Conservation (phyloP, 2,113 vertebrate species). For the Rhea americana region DNA sequence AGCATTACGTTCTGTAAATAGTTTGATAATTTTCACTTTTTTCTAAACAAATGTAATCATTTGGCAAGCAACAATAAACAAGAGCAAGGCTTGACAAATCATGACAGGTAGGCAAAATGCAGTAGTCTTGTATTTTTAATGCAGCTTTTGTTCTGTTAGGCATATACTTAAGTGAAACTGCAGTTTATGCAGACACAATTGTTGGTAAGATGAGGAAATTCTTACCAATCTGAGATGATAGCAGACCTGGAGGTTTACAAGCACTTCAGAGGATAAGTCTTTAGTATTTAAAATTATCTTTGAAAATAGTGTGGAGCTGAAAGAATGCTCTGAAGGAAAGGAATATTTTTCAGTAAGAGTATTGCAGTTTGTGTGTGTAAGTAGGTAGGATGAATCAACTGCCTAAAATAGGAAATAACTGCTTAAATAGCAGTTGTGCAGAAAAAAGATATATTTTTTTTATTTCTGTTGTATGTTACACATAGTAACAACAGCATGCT, state of each 20-base stretch:
- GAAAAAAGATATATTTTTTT: not conserved
- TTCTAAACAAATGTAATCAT: not conserved
- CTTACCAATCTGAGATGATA: not conserved
- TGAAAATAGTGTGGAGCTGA: not conserved
- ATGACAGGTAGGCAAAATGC: not conserved
- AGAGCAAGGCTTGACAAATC: not conserved
- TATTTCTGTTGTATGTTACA: not conserved
- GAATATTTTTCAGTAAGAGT: not conserved
- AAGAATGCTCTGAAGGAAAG: not conserved
- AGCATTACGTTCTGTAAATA: not conserved
- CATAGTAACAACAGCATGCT: not conserved
- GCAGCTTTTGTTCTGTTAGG: not conserved
- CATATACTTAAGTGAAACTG: not conserved
- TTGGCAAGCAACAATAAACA: not conserved
- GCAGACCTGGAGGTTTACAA: not conserved
- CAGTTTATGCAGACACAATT: not conserved
- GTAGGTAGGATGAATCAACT: not conserved
- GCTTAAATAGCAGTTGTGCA: not conserved
- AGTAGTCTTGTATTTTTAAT: constrained; percentile 12
- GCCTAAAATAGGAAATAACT: not conserved
- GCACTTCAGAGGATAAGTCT: not conserved
- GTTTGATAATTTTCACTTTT: constrained; percentile 15
- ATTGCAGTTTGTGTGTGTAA: not conserved
- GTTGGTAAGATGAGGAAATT: not conserved
- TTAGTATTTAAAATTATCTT: constrained; percentile 18